These are phyloP conservation scores for Drosophila quadrilineata DNA, from an alignment of 1,140 invertebrate species.

Conservation along the genomic window DNA sequence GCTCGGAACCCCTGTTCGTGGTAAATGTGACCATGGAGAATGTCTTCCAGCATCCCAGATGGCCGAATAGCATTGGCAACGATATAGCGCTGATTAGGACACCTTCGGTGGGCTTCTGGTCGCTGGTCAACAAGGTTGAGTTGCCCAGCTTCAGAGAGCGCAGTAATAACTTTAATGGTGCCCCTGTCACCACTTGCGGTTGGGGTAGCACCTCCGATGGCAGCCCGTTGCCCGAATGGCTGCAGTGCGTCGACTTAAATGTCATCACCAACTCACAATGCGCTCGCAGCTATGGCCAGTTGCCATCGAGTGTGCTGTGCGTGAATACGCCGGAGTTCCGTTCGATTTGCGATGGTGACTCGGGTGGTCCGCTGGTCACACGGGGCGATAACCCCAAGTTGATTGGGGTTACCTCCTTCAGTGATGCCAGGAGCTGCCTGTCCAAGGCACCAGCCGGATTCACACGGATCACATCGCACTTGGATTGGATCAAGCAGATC, in stretches of 20 bases:
- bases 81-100: conserved; percentile 37
- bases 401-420: conserved; percentile 81
- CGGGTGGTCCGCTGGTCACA: conserved; percentile 35
- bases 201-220: conserved; percentile 38
- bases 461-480: conserved; percentile 81
- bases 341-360: conserved; percentile 40
- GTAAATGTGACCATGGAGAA: conserved; percentile 11
- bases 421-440: conserved; percentile 72
- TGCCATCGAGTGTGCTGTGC: conserved; percentile 32
- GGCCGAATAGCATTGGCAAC: conserved; percentile 23
- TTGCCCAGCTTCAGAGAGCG: conserved; percentile 5
- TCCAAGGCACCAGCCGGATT: conserved; percentile 80
- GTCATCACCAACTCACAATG: conserved; percentile 34
- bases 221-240: conserved; percentile 25
- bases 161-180: background rate
- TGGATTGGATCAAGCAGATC: conserved; percentile 32
- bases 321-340: conserved; percentile 16
- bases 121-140: conserved; percentile 23
- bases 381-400: conserved; percentile 5
- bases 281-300: conserved; percentile 13
- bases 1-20: conserved; percentile 15
- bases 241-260: conserved; percentile 28
- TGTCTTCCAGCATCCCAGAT: conserved; percentile 33
- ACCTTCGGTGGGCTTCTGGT: conserved; percentile 27
- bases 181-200: conserved; percentile 18